phyloP scores from a whole-genome alignment of 1,140 invertebrate species.

The Heliconius eleuchia region DNA sequence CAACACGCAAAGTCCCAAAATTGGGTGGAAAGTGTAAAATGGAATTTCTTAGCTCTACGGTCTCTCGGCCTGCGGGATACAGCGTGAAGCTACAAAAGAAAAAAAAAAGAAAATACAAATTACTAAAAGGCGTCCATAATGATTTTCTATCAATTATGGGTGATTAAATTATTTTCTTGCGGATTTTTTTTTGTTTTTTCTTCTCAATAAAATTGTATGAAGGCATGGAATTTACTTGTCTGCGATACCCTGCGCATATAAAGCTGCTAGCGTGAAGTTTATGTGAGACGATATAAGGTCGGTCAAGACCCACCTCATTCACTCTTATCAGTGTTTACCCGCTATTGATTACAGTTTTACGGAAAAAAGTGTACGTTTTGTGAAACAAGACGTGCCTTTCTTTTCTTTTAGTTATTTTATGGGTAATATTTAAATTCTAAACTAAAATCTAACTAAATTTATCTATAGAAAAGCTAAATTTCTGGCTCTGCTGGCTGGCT shows the following conservation, averaged over 20 bases:
- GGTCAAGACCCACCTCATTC: conserved; percentile 56
- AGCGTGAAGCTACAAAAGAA: too few species aligned
- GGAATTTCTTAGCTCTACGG: too few species aligned
- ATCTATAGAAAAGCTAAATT: too few species aligned
- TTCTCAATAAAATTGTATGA: neutral
- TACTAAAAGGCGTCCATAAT: neutral
- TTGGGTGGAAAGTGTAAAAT: too few species aligned
- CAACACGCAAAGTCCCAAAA: too few species aligned
- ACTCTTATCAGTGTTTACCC: conserved; percentile 50
- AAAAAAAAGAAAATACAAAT: too few species aligned
- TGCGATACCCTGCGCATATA: conserved; percentile 48
- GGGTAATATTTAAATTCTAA: too few species aligned
- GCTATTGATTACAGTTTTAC: neutral
- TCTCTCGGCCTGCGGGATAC: too few species aligned
- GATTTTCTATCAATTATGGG: neutral
- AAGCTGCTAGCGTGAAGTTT: conserved; percentile 51
- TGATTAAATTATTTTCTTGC: neutral
- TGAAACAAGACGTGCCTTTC: neutral
- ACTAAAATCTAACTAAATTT: too few species aligned
- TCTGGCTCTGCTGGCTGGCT: too few species aligned
- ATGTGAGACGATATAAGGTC: conserved; percentile 64
- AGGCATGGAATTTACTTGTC: conserved; percentile 15
- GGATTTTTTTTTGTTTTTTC: neutral
- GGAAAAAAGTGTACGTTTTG: neutral
- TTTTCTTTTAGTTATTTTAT: too few species aligned